Conservation (phyloP, 2,113 vertebrate species). For the Daboia siamensis region DNA sequence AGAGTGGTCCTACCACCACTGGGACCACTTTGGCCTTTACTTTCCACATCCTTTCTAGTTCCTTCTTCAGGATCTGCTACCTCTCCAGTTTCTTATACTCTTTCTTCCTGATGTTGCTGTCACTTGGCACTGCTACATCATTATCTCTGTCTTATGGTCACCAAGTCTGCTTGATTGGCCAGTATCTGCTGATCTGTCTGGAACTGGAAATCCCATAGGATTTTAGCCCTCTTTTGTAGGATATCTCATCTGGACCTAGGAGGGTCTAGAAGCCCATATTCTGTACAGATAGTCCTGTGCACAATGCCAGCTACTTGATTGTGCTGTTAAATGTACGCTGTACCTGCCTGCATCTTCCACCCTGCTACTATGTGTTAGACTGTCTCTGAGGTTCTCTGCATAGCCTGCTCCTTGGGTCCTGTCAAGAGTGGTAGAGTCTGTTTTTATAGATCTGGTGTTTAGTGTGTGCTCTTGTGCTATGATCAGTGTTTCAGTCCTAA, state of each 20-base stretch:
- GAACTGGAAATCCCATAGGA: background rate
- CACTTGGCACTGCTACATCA: background rate
- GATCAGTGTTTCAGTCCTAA: background rate
- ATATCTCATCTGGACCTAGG: background rate
- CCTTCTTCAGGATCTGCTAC: background rate
- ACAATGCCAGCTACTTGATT: background rate
- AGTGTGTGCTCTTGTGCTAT: background rate
- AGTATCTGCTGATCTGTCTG: too few species aligned
- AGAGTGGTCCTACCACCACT: background rate
- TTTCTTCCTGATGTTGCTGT: background rate
- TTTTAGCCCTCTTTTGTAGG: background rate
- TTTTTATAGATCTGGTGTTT: background rate
- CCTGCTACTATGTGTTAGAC: background rate
- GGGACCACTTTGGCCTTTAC: background rate
- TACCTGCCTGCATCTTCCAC: background rate
- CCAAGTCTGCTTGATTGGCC: background rate
- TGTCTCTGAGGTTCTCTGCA: background rate
- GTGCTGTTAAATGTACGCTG: background rate
- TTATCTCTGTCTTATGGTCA: too few species aligned
- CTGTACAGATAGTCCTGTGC: background rate
- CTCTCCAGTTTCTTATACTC: background rate
- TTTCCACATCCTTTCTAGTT: background rate
- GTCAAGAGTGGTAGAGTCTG: background rate
- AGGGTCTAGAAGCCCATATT: background rate
- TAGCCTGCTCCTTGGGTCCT: background rate